These are phyloP conservation scores for Asobara japonica DNA, from an alignment of 1,140 invertebrate genomes.

Conservation along the genomic window DNA sequence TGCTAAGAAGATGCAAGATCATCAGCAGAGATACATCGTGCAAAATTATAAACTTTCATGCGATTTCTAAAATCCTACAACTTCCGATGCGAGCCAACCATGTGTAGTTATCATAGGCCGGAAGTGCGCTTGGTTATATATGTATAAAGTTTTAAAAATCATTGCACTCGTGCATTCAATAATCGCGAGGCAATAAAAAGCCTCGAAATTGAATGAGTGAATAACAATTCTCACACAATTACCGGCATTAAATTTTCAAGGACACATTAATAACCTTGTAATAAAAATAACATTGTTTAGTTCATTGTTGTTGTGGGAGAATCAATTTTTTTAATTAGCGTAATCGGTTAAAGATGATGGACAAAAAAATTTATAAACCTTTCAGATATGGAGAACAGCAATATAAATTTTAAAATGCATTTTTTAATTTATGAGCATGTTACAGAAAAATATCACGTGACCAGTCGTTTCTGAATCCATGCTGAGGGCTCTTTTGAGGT, in stretches of 20 bases:
- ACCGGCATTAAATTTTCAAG: not conserved
- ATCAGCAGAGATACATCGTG: not conserved
- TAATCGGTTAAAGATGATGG: no score
- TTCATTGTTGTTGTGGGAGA: no score
- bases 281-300: no score
- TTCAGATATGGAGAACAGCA: no score
- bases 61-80: slow-evolving; percentile 36
- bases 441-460: no score
- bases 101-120: not conserved
- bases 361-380: no score
- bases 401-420: no score
- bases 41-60: slow-evolving; percentile 31
- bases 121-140: not conserved
- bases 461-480: no score
- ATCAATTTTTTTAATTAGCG: no score
- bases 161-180: not conserved
- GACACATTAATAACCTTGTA: not conserved
- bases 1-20: slow-evolving; percentile 6
- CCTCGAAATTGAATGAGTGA: not conserved
- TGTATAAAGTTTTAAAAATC: not conserved
- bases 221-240: not conserved
- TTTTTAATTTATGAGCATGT: no score
- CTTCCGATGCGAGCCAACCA: slow-evolving; percentile 27
- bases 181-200: not conserved
- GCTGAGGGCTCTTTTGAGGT: no score